phyloP scores from a whole-genome alignment of 2,113 vertebrate species.

The Pithys albifrons region DNA sequence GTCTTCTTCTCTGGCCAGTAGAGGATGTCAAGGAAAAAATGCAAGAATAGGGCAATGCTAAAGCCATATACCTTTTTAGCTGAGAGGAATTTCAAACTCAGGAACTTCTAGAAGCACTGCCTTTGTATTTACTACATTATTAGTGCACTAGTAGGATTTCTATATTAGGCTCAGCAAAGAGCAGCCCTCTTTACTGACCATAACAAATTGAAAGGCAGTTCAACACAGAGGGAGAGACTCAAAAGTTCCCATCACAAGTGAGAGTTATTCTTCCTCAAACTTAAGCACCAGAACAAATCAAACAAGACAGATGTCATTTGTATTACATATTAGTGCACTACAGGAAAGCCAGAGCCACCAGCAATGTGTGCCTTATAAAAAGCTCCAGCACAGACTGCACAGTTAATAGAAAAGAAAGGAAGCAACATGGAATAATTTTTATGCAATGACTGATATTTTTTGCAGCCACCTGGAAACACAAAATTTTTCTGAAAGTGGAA shows the following conservation, averaged over 20 bases:
- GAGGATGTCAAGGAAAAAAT: neutral
- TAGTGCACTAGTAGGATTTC: neutral
- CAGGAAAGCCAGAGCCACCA: neutral
- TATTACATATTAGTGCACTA: neutral
- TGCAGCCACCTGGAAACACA: neutral
- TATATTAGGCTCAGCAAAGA: neutral
- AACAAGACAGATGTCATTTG: slow-evolving; percentile 33
- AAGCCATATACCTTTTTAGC: neutral
- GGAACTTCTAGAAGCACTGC: neutral
- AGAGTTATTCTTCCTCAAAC: neutral
- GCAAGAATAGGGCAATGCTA: neutral
- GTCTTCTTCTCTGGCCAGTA: neutral
- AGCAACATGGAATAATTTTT: neutral
- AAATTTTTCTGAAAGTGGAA: neutral
- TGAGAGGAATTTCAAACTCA: neutral
- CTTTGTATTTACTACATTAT: neutral
- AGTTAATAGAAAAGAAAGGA: neutral
- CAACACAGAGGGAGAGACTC: neutral
- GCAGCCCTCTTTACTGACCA: neutral
- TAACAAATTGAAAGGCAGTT: neutral
- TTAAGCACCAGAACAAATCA: slow-evolving; percentile 36
- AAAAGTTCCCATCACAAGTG: neutral
- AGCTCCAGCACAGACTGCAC: neutral
- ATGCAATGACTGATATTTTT: neutral
- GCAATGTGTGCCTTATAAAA: neutral